Conservation (phyloP, 2,113 vertebrate genomes). For the Leptosomus discolor region DNA sequence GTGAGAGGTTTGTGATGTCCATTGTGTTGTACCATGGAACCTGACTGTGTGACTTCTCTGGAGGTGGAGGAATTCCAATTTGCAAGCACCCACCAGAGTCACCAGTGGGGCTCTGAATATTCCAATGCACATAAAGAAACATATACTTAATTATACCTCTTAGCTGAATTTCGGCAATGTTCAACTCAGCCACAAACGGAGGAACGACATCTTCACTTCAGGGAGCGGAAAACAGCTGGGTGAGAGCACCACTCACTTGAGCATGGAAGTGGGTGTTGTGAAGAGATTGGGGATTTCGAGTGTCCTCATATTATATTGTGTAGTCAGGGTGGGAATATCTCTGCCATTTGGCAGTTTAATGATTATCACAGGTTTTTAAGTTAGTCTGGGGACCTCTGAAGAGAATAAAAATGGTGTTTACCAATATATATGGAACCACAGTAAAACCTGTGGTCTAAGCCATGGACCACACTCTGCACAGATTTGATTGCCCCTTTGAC, state of each 20-base stretch:
- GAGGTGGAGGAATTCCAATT: not conserved
- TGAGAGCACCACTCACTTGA: not conserved
- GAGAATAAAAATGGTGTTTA: not conserved
- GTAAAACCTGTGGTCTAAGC: not conserved
- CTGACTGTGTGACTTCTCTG: not conserved
- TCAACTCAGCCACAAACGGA: not conserved
- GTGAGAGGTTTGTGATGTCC: not conserved
- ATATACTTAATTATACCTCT: not conserved
- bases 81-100: not conserved
- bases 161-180: not conserved
- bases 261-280: not conserved
- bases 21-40: fast-evolving
- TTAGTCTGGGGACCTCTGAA: not conserved
- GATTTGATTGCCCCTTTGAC: not conserved
- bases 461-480: not conserved
- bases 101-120: not conserved
- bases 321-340: not conserved
- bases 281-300: not conserved
- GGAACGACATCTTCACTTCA: not conserved
- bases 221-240: not conserved
- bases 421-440: not conserved
- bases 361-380: not conserved
- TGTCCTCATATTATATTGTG: not conserved
- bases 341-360: not conserved
- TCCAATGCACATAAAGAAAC: not conserved